Evolutionary conservation across 37 sponge, comb jelly and placozoan genomes (phyloP), one percentile per base, ranked within the genome.

Genomic region (Agelas oroides): DNA sequence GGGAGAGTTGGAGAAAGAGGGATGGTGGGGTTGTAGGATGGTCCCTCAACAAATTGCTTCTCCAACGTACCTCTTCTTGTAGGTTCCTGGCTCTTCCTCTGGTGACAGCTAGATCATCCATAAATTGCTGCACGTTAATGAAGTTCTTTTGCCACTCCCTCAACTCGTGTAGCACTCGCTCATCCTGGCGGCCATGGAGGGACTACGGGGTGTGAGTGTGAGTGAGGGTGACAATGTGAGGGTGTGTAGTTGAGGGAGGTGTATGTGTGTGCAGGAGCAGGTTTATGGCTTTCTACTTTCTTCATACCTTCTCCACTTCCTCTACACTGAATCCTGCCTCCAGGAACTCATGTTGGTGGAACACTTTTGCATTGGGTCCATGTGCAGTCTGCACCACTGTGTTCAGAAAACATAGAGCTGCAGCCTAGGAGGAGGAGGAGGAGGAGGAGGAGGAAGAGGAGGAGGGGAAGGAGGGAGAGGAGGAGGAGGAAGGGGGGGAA

Each of bases 301-400:
- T 35, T 14, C 73, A 52, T 71, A 94, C 95, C 54, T 86, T 79
- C 54, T 92, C 87, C n/a, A 95, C 81, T 28, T 65, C 66, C 21
- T 73, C 62, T 30, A 82, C 74, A 31, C 80, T 85, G 54, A 95
- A 86, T 15, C 95, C 95, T 15, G 92, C 97, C 61, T 83, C 71
- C 21, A 91, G 38, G 81, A 94, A 88, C 80, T 96, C 97, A n/a
- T 96, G 87, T 39, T 93, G 97, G 33, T 86, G 86, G 78, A 83
- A 96, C 23, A 94, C 88, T 62, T 88, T 90, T 34, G 78, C 79
- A 79, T 90, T 93, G 30, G 88, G 76, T 14, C 75, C 71, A 2
- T 84, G 30, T 12, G 90, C 80, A 40, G 87, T 84, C 33, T 95
- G 95, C 1, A 95, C 89, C 33, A 91, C 68, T 20, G 95, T 89